Evolutionary conservation across 64 coral and sea anemone species (phyloP), one percentile per base, ranked within the genome.

Genomic region (Orbicella faveolata): DNA sequence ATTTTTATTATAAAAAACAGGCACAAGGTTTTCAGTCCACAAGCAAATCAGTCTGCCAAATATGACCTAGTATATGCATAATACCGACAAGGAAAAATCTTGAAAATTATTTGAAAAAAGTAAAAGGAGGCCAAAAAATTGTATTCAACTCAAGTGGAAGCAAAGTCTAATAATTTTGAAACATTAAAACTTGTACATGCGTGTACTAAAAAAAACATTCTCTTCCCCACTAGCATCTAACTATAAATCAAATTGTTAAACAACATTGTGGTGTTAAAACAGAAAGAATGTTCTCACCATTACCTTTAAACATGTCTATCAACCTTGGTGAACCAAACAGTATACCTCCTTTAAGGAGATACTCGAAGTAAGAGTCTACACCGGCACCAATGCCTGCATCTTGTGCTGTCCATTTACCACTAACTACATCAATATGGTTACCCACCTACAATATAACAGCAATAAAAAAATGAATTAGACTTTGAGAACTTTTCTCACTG

Each of bases 351-450:
- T 99, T 99, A 16, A 99, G 91, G 19, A 99, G 91, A 66, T 99
- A 99, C 59, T 99, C 97, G 92, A 89, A 99, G 52, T 99, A 99
- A 4, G 97, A 99, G 75, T 99, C 97, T 37, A 99, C 97, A 91
- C 97, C 97, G 59, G 97, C 94, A 77, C 97, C 97, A 76, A 99
- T 96, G 36, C 97, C 97, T 90, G 94, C 82, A 93, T 99, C 97
- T 59, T 93, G 77, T 73, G 94, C 97, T 63, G 97, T 96, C 97
- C 97, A 99, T 54, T 94, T 95, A 6, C 90, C 94, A 76, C 83
- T 96, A 48, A 96, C 63, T 34, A 99, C 97, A 92, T 99, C 94
- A 51, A 99, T 93, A 76, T 99, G 97, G 59, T 99, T 99, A 80
- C 97, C 97, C 90, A 99, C 94, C 97, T 99, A 63, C 11, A 68